phyloP scores from a whole-genome alignment of 2,113 vertebrate species.

The Manacus vitellinus region DNA sequence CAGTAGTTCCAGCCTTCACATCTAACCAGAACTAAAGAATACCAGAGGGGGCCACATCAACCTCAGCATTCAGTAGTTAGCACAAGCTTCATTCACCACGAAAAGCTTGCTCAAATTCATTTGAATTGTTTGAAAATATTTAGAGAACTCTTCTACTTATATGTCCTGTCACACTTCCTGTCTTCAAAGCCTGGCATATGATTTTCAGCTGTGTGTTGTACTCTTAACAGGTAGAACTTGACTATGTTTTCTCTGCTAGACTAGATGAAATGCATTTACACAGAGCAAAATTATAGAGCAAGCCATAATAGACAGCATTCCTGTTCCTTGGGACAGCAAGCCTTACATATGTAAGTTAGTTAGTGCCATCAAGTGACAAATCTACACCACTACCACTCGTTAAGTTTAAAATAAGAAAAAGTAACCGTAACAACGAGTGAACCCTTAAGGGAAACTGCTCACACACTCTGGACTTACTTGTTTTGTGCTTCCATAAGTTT shows the following conservation, averaged over 20 bases:
- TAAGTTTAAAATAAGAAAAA: not conserved
- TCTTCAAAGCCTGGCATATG: not conserved
- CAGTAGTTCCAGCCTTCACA: not conserved
- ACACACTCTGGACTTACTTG: conserved; percentile 70
- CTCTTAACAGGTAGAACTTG: not conserved
- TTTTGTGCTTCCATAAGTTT: conserved; percentile 74
- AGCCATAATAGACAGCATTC: accelerated
- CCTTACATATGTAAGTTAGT: accelerated
- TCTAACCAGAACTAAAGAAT: not conserved
- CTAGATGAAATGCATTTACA: not conserved
- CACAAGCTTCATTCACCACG: not conserved
- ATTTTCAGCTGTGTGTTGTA: not conserved
- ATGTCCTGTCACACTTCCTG: not conserved
- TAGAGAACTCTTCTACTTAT: not conserved
- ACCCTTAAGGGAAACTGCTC: not conserved
- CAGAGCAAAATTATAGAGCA: not conserved
- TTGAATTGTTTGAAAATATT: not conserved
- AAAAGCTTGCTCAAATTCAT: not conserved
- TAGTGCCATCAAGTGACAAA: not conserved
- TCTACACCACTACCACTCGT: too few relatives aligned
- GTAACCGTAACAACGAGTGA: not conserved
- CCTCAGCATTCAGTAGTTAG: not conserved
- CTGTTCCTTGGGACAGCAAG: not conserved
- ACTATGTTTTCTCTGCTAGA: not conserved
- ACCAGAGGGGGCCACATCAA: not conserved